These are phyloP conservation scores for Leiothrix lutea DNA, from an alignment of 2,113 vertebrate species.

Conservation along the genomic window DNA sequence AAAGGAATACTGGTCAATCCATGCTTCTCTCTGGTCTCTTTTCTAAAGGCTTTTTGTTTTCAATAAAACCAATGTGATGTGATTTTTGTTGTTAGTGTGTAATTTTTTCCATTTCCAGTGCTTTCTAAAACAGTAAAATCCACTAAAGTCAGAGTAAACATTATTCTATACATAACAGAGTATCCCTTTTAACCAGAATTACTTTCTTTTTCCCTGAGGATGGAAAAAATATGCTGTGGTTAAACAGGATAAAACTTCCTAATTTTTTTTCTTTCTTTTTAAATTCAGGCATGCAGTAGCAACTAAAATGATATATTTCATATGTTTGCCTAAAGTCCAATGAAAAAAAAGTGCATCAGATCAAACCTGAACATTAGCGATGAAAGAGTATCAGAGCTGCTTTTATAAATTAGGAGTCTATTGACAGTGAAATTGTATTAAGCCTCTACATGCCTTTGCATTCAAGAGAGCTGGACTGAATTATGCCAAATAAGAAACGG, in stretches of 20 bases:
- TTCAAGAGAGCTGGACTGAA: neutral
- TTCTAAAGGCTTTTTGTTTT: neutral
- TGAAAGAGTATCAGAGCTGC: conserved; percentile 1
- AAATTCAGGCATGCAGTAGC: conserved; percentile 34
- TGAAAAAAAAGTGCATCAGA: neutral
- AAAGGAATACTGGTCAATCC: neutral
- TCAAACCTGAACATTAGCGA: conserved; percentile 1
- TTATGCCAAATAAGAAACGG: neutral
- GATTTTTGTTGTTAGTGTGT: conserved; percentile 35
- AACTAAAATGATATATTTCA: neutral
- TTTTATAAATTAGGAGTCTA: neutral
- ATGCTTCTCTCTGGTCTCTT: neutral
- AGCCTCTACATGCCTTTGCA: neutral
- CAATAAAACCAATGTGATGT: conserved; percentile 55
- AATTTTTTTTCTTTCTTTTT: conserved; percentile 4
- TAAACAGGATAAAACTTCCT: conserved; percentile 56
- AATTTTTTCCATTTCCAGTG: conserved; percentile 55
- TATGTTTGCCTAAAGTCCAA: neutral
- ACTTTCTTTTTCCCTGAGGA: conserved; percentile 17
- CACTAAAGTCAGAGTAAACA: conserved; percentile 56
- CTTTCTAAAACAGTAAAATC: conserved; percentile 58
- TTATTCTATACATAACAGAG: conserved; percentile 60
- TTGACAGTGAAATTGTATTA: conserved; percentile 37
- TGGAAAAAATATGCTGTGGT: conserved; percentile 49
- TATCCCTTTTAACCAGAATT: conserved; percentile 59